These are phyloP conservation scores for Stramonita haemastoma DNA, from an alignment of 2,888 invertebrate genomes.

Conservation along the genomic window DNA sequence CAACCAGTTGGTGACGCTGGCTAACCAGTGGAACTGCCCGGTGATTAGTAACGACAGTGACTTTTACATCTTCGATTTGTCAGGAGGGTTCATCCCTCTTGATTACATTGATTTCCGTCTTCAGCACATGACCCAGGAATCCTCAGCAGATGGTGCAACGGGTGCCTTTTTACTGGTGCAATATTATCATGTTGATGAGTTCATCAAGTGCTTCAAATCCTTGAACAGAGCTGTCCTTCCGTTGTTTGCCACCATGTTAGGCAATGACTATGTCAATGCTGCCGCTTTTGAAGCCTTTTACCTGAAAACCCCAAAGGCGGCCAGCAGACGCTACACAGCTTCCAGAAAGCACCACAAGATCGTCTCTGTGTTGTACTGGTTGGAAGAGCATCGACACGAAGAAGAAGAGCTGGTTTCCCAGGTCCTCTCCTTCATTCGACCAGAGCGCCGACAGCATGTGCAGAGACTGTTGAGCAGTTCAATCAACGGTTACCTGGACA, in stretches of 20 bases:
- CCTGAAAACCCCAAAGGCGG: slow-evolving; percentile 79
- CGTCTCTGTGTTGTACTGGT: slow-evolving; percentile 86
- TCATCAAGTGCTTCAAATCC: slow-evolving; percentile 84
- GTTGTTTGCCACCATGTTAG: slow-evolving; percentile 88
- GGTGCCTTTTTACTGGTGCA: slow-evolving; percentile 72
- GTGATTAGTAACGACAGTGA: slow-evolving; percentile 96
- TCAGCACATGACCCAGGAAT: not conserved
- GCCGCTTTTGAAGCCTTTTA: slow-evolving; percentile 84
- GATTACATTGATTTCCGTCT: slow-evolving; percentile 71
- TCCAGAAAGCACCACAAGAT: slow-evolving; percentile 82
- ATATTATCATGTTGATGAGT: slow-evolving; percentile 85
- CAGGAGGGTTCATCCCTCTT: slow-evolving; percentile 86
- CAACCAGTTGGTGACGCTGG: slow-evolving; percentile 89
- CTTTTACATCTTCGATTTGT: slow-evolving; percentile 91
- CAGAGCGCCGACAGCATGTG: slow-evolving; percentile 57
- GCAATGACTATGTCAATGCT: slow-evolving; percentile 90
- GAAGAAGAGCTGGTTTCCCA: slow-evolving; percentile 84
- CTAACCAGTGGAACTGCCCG: slow-evolving; percentile 88
- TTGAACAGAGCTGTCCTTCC: slow-evolving; percentile 85
- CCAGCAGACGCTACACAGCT: slow-evolving; percentile 63
- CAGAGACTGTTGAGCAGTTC: slow-evolving; percentile 63
- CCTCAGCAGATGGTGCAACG: not conserved
- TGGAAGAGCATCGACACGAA: slow-evolving; percentile 82
- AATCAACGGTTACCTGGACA: slow-evolving; percentile 67
- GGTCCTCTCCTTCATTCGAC: slow-evolving; percentile 63